Evolutionary conservation across 2,888 invertebrate species (phyloP).

Genomic region (Cheilosia pagana): DNA sequence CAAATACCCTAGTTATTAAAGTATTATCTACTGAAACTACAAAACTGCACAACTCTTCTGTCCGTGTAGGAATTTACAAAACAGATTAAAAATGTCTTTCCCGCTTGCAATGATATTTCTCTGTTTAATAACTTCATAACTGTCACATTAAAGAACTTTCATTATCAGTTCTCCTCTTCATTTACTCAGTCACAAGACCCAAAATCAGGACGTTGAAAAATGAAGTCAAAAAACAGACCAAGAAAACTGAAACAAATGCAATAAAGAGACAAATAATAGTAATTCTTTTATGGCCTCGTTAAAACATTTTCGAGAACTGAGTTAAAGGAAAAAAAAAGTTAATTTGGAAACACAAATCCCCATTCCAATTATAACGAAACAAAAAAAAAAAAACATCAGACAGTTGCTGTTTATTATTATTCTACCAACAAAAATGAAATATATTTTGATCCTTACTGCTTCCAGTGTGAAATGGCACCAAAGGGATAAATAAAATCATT

Average conservation of each 20-base stretch:
- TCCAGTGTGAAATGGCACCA: slow-evolving; percentile 69
- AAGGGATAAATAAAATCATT: slow-evolving; percentile 74
- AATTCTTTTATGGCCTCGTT: slow-evolving; percentile 61
- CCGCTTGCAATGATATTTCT: background rate
- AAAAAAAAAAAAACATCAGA: slow-evolving; percentile 49
- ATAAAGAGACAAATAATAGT: slow-evolving; percentile 66
- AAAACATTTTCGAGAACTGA: slow-evolving; percentile 53
- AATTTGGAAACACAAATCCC: slow-evolving; percentile 64
- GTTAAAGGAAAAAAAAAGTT: slow-evolving; percentile 40
- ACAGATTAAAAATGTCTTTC: too few species aligned
- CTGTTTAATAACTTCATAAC: slow-evolving; percentile 34
- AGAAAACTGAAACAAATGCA: slow-evolving; percentile 40
- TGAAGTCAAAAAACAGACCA: slow-evolving; percentile 37
- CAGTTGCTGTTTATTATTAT: slow-evolving; percentile 49
- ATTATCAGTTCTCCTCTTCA: slow-evolving; percentile 20
- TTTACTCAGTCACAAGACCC: slow-evolving; percentile 26
- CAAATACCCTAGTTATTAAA: too few species aligned
- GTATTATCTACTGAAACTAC: too few species aligned
- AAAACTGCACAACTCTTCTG: too few species aligned
- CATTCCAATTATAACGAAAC: slow-evolving; percentile 58
- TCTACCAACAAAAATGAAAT: slow-evolving; percentile 43
- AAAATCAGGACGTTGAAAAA: slow-evolving; percentile 32
- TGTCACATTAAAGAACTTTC: slow-evolving; percentile 5
- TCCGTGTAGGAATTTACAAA: too few species aligned
- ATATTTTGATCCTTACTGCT: slow-evolving; percentile 40